Percentiles rank a stretch among this genome's conserved stretches.
Evolutionary conservation across 2,797 vertebrate genomes (phyloP).

Genomic region (Danio aesculapii): DNA sequence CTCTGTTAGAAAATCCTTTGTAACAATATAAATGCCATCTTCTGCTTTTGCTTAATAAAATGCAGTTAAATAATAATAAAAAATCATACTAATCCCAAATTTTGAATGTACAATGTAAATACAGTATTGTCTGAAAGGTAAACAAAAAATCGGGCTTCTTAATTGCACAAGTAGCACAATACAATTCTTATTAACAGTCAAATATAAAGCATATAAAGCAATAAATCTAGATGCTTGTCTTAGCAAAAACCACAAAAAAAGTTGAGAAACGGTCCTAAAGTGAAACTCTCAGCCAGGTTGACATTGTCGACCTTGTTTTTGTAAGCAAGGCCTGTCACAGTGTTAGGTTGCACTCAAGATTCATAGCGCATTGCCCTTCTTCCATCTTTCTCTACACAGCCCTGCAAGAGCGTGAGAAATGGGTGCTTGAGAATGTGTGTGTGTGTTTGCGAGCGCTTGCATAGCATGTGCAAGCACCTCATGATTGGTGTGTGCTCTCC

Average conservation of each 20-base stretch:
- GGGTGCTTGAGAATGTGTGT: slow-evolving; percentile 21
- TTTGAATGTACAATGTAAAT: background rate
- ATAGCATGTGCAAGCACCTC: slow-evolving; percentile 32
- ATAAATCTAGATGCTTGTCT: background rate
- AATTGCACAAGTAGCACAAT: background rate
- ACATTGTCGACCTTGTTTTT: slow-evolving; percentile 27
- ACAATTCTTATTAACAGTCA: background rate
- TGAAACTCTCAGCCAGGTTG: slow-evolving; percentile 6
- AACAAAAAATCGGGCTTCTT: too few species aligned
- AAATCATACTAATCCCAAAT: background rate
- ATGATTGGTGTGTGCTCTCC: slow-evolving; percentile 65
- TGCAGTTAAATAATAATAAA: background rate
- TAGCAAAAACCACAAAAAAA: background rate
- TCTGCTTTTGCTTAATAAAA: too few species aligned
- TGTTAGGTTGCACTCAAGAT: slow-evolving; percentile 22
- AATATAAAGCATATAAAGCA: background rate
- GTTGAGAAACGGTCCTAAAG: background rate
- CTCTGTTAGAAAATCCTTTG: too few species aligned
- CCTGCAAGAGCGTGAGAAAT: slow-evolving; percentile 35
- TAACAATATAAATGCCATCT: too few species aligned
- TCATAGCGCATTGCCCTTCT: slow-evolving; percentile 18
- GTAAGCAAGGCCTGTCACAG: slow-evolving; percentile 15
- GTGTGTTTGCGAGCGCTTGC: slow-evolving; percentile 9
- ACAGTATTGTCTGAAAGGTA: background rate
- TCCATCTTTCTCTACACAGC: slow-evolving; percentile 6